Base-by-base conservation (phyloP, 1,140 invertebrate genomes). In the Venturia canescens region DNA sequence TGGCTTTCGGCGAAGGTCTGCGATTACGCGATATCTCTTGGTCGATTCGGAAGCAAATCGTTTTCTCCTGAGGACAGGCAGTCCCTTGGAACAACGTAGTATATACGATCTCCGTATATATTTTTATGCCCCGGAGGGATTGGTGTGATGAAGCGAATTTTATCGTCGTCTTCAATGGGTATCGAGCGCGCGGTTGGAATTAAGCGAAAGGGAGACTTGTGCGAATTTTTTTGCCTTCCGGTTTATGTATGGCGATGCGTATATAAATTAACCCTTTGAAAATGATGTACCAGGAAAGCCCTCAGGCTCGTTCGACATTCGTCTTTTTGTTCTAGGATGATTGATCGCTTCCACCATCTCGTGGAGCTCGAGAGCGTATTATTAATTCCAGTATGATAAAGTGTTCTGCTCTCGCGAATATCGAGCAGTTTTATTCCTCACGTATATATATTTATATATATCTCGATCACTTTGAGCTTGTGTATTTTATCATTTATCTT, bases 301-400 rank as follows among this genome's bases (percentile, higher is more conserved):
- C 9, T 13, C 1, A 23, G 21, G 21, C 21, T 57, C 53, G 6
- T 6, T n/a, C 21, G 13, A 23, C 16, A 21, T n/a, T 57, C 53
- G 53, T 57, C 53, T 57, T 57, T 57, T 57, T 23, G 18, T 57
- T 57, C 9, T 57, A 57, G 18, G 53, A 57, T 57, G 53, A 57
- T 57, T 5, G 53, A 57, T 57, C 53, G 53, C 21, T n/a, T 57
- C 53, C n/a, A n/a, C 53, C 53, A 21, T 57, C 53, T 2, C 13
- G 38, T n/a, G n/a, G n/a, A n/a, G 38, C 38, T 53, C 50, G n/a
- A 5, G 53, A 4, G 18, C 53, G 11, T 23, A 57, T 57, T 23
- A 23, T 57, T 57, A 57, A 57, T 57, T 57, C 53, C 18, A 57
- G 53, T 67, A 23, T 67, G 63, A 67, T 67, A 31, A 26, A 67